These are phyloP conservation scores for Anguilla megastoma DNA, from an alignment of 2,797 vertebrate genomes.

Conservation along the genomic window DNA sequence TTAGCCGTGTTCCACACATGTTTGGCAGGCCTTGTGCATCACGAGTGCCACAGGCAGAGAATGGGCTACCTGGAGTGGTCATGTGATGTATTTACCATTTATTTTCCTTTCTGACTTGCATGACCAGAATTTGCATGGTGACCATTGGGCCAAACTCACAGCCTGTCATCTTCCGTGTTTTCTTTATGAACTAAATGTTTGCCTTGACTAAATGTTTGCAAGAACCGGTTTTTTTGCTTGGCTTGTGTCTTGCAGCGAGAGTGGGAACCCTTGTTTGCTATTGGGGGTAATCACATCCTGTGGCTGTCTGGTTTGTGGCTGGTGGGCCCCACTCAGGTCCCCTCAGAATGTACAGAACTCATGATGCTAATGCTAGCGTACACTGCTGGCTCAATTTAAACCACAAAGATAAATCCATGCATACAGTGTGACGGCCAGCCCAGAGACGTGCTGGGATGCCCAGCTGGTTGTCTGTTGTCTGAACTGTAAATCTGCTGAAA, in stretches of 20 bases:
- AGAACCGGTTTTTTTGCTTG: not conserved
- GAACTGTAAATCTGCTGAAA: not conserved
- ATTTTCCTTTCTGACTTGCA: not conserved
- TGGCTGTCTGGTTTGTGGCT: not conserved
- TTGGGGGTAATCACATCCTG: not conserved
- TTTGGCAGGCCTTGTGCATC: not conserved
- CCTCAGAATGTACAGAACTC: not conserved
- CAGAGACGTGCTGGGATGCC: not conserved
- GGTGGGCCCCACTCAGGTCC: not conserved
- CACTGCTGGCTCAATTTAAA: not conserved
- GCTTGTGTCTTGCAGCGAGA: not conserved
- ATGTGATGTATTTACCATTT: not conserved
- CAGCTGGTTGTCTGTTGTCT: not conserved
- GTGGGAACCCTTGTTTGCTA: not conserved
- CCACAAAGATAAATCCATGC: not conserved
- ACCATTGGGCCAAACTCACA: not conserved
- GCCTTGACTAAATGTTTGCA: not conserved
- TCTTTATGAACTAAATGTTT: not conserved
- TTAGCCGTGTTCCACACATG: slow-evolving; percentile 34
- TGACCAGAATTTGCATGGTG: not conserved
- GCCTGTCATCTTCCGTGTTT: not conserved
- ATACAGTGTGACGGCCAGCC: not conserved
- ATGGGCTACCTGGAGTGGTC: not conserved
- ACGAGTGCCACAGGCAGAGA: not conserved
- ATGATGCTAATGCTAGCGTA: not conserved